A percentile compares a stretch with the other conserved stretches of the same genome.
Conservation (phyloP, 1,140 invertebrate genomes). For the Zaprionus davidi region DNA sequence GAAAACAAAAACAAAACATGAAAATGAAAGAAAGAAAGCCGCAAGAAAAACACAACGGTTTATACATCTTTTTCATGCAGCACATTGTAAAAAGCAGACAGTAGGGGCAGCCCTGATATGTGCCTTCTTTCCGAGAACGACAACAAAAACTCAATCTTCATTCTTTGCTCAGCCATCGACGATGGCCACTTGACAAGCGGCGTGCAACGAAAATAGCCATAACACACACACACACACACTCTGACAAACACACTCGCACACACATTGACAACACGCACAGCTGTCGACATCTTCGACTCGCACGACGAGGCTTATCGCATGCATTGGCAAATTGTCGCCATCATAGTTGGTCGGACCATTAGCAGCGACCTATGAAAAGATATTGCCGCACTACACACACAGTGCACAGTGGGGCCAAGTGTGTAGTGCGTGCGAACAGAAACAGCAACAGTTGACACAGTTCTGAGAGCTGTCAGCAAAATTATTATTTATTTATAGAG, state of each 20-base stretch:
- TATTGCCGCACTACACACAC: constrained; percentile 2
- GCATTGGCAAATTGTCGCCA: constrained; percentile 80
- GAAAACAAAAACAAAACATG: constrained; percentile 13
- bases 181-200: constrained; percentile 21
- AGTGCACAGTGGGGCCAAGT: constrained; percentile 33
- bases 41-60: neutral
- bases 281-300: constrained; percentile 21
- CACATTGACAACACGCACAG: constrained; percentile 22
- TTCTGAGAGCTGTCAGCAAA: neutral
- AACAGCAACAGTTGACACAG: neutral
- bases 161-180: constrained; percentile 30
- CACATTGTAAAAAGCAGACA: constrained; percentile 18
- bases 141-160: constrained; percentile 47
- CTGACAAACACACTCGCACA: constrained; percentile 23
- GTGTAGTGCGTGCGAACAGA: neutral
- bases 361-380: constrained; percentile 34
- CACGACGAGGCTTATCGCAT: constrained; percentile 59
- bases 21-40: neutral
- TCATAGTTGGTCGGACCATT: constrained; percentile 52
- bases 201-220: constrained; percentile 43
- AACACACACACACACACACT: constrained; percentile 24
- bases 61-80: constrained; percentile 1
- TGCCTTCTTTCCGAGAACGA: constrained; percentile 15
- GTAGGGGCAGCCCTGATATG: neutral
- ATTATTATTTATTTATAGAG: neutral